Percentiles rank a stretch among this genome's conserved stretches.
phyloP scores from a whole-genome alignment of 2,797 vertebrate species.

The Rhinogobio ventralis region DNA sequence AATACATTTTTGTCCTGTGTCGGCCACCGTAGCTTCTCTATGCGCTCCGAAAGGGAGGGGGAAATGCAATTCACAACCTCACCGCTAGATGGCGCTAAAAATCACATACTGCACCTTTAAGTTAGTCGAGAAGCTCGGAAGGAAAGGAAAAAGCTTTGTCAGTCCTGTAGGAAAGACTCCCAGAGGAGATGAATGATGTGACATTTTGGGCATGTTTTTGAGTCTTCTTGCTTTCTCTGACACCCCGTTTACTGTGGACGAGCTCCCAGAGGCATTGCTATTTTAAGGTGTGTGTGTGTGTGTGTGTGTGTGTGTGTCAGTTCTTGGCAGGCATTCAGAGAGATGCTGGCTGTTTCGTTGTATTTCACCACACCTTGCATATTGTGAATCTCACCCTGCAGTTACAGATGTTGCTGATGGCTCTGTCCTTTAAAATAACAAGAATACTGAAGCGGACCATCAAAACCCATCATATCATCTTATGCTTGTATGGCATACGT shows the following conservation, averaged over 20 bases:
- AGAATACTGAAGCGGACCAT: not conserved
- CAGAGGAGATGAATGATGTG: not conserved
- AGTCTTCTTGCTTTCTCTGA: not conserved
- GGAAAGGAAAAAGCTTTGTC: too few relatives aligned
- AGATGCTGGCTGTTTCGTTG: not conserved
- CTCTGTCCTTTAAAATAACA: not conserved
- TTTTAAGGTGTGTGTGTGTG: not conserved
- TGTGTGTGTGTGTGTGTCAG: not conserved
- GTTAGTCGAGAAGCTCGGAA: not conserved
- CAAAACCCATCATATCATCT: not conserved
- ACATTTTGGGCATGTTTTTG: not conserved
- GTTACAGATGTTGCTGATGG: not conserved
- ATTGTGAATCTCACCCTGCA: not conserved
- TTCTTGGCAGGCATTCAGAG: conserved; percentile 3
- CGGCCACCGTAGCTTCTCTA: too few relatives aligned
- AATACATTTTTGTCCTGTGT: too few relatives aligned
- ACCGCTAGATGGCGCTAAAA: too few relatives aligned
- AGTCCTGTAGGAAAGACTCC: not conserved
- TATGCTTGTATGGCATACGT: not conserved
- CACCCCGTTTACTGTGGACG: not conserved
- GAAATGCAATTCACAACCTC: too few relatives aligned
- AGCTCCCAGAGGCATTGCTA: conserved; percentile 18
- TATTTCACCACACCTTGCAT: not conserved
- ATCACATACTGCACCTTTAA: not conserved
- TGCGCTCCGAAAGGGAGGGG: too few relatives aligned